Evolutionary conservation across 2,113 vertebrate genomes (phyloP).

Genomic region (Colistium nudipinnis): DNA sequence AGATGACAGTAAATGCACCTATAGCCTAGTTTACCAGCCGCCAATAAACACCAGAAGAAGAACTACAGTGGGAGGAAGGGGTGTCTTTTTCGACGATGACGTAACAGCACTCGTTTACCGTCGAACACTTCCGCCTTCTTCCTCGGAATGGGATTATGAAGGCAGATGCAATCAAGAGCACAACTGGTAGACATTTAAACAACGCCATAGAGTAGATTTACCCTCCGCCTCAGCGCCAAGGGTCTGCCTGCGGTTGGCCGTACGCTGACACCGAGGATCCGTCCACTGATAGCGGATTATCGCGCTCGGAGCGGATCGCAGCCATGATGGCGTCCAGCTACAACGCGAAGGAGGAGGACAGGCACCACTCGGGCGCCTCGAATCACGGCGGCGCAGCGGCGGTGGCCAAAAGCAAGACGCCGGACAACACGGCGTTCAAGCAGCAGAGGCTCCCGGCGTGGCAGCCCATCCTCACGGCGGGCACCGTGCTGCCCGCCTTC

Average conservation of each 20-base stretch:
- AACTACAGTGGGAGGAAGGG: constrained; percentile 6
- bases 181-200: constrained; percentile 18
- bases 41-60: too few relatives aligned
- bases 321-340: constrained; percentile 91
- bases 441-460: constrained; percentile 96
- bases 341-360: constrained; percentile 91
- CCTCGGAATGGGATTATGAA: constrained; percentile 12
- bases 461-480: constrained; percentile 96
- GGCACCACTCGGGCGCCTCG: constrained; percentile 68
- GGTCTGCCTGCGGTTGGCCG: neutral
- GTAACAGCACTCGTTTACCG: constrained; percentile 58
- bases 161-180: neutral
- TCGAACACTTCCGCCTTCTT: constrained; percentile 71
- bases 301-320: constrained; percentile 49
- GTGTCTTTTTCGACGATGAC: constrained; percentile 26
- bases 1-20: too few relatives aligned
- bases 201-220: neutral
- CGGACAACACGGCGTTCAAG: constrained; percentile 96
- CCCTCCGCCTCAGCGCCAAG: too few relatives aligned
- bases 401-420: constrained; percentile 87
- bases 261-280: neutral
- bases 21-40: too few relatives aligned
- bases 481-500: constrained; percentile 94
- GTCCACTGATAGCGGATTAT: constrained; percentile 40
- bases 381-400: constrained; percentile 69